Percentiles rank a stretch among this genome's conserved stretches.
These are phyloP conservation scores for Lithobates sylvaticus DNA, from an alignment of 2,797 vertebrate genomes.

Conservation along the genomic window DNA sequence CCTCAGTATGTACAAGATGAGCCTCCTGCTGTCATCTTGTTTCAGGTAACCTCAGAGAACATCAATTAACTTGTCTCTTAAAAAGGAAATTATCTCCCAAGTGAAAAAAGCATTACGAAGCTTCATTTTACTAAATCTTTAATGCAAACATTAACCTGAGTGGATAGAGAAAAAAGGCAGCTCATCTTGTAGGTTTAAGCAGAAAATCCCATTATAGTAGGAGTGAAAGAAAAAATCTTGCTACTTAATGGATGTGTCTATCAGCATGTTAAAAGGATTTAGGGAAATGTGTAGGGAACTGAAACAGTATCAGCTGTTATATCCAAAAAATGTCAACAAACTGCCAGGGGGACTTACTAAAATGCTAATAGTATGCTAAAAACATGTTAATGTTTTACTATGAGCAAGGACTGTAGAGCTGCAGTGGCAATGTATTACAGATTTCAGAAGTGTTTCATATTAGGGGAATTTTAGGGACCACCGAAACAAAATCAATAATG, in stretches of 20 bases:
- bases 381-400: not conserved
- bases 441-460: not conserved
- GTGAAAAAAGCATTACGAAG: slow-evolving; percentile 76
- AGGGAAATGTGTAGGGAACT: not conserved
- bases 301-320: not conserved
- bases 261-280: not conserved
- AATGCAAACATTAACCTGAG: slow-evolving; percentile 71
- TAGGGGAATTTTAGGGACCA: not conserved
- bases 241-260: slow-evolving; percentile 11
- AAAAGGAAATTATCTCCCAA: slow-evolving; percentile 68
- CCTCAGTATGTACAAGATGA: not conserved
- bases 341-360: not conserved
- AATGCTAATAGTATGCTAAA: not conserved
- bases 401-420: not conserved
- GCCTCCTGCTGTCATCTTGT: not conserved
- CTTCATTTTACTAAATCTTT: slow-evolving; percentile 70
- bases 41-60: not conserved
- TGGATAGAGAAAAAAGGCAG: not conserved
- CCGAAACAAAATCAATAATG: not conserved
- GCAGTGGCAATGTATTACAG: not conserved
- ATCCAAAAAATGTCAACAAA: slow-evolving; percentile 4
- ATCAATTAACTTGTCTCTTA: not conserved
- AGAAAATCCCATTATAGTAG: slow-evolving; percentile 22
- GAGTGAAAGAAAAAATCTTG: not conserved
- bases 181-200: slow-evolving; percentile 11